Evolutionary conservation across 2,888 invertebrate genomes (phyloP), one percentile per base, ranked within the genome.

Genomic region (Acrobasis repandana): DNA sequence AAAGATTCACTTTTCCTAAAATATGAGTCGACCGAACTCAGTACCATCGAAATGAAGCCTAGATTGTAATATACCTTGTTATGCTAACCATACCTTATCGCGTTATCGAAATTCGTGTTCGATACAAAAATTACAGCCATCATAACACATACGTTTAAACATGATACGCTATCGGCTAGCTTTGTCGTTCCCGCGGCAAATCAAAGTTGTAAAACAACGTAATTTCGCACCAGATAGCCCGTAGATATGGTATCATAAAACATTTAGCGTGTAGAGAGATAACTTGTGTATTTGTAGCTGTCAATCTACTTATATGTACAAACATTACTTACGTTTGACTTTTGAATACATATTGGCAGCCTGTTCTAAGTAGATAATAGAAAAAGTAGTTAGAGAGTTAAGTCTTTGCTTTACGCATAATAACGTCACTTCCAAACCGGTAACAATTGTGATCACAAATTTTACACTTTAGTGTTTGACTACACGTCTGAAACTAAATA

Each of bases 121-220:
- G 87, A 90, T 86, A 90, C 82, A 89, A 90, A 90, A 91, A 92
- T 91, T 92, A 91, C 90, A 90, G 82, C 81, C 79, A 89, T 88
- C 90, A 89, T 90, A 89, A 90, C 89, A 83, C 72, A 80, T 71
- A 71, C 82, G 84, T 87, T 88, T 85, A 83, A 83, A 88, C 83
- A 83, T 80, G 76, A 72, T 80, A 84, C 77, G 79, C 71, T 83
- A 83, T 79, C 80, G 69, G 68, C 60, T 65, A 71, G 83, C 88
- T 91, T 92, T 91, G 90, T 88, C 75, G 80, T 76, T 70, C 83
- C 89, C 89, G 90, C 81, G 76, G 75, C 83, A 92, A 92, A 92
- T 92, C 92, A 92, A 83, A 90, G 90, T 80, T 84, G 84, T 92
- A 92, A 92, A 92, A 92, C 90, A 91, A 85, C 83, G 86, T 88